Percentiles rank a stretch among this genome's conserved stretches.
phyloP scores from a whole-genome alignment of 1,140 invertebrate species.

The Anagrus nilaparvatae region DNA sequence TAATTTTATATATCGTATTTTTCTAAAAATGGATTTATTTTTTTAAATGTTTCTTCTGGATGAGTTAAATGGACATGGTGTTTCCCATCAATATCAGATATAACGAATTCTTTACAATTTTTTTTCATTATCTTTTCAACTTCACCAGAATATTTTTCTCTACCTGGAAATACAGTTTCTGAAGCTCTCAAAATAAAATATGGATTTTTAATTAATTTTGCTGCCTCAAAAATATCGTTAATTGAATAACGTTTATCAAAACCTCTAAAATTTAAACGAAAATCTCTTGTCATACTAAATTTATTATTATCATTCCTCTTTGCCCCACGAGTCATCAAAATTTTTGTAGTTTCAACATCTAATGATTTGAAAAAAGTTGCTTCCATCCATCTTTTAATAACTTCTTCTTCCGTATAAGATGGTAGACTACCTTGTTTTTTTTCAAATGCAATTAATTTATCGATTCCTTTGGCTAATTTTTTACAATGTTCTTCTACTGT shows the following conservation, averaged over 20 bases:
- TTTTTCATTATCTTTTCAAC: constrained; percentile 44
- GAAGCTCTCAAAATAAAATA: constrained; percentile 45
- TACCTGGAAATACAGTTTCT: constrained; percentile 44
- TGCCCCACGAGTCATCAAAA: constrained; percentile 45
- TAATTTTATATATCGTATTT: no score
- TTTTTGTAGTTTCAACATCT: constrained; percentile 40
- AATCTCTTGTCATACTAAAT: constrained; percentile 50
- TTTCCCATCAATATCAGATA: constrained; percentile 51
- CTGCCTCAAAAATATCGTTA: neutral
- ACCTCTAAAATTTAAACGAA: neutral
- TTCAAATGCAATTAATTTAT: constrained; percentile 13
- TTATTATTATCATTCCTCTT: constrained; percentile 44
- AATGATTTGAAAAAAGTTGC: constrained; percentile 46
- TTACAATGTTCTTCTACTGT: constrained; percentile 19
- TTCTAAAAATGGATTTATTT: no score
- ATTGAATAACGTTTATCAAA: neutral
- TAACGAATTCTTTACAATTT: constrained; percentile 48
- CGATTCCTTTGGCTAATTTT: neutral
- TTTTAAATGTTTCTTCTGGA: constrained; percentile 47
- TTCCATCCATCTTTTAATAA: constrained; percentile 42
- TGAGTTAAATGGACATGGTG: constrained; percentile 65
- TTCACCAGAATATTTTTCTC: constrained; percentile 21
- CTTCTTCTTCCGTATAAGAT: constrained; percentile 48
- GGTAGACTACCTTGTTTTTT: constrained; percentile 42
- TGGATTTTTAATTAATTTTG: constrained; percentile 41